Percentiles rank a stretch among this genome's conserved stretches.
Evolutionary conservation across 2,888 invertebrate species (phyloP).

Genomic region (Tiphia femorata): DNA sequence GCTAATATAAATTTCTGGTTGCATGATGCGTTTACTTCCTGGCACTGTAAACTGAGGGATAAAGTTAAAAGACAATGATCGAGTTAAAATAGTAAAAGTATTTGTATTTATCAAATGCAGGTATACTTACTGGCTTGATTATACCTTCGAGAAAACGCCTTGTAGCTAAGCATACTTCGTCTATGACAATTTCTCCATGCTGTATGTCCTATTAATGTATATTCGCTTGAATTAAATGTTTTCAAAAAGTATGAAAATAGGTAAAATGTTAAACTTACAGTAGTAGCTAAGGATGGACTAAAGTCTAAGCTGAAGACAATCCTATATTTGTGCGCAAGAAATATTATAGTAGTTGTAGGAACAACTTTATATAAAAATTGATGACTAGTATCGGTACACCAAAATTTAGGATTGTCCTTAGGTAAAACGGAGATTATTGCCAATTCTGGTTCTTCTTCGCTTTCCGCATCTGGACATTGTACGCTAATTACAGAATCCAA

Average conservation of each 20-base stretch:
- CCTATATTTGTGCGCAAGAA: constrained; percentile 79
- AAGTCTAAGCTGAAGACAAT: constrained; percentile 83
- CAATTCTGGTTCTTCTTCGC: constrained; percentile 72
- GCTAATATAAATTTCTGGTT: constrained; percentile 80
- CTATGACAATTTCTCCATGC: constrained; percentile 74
- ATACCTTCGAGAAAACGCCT: constrained; percentile 73
- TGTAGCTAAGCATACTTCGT: constrained; percentile 73
- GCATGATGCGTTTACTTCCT: constrained; percentile 74
- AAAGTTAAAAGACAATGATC: too few species aligned
- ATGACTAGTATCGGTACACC: constrained; percentile 70
- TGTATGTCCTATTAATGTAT: constrained; percentile 70
- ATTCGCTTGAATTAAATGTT: constrained; percentile 1
- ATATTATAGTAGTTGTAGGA: constrained; percentile 74
- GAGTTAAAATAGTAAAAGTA: not conserved
- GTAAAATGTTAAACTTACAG: constrained; percentile 71
- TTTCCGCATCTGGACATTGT: constrained; percentile 57
- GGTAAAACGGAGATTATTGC: constrained; percentile 77
- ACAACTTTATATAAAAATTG: constrained; percentile 72
- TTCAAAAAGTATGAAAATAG: not conserved
- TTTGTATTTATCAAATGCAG: not conserved
- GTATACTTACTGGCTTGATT: constrained; percentile 71
- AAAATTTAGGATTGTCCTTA: constrained; percentile 68
- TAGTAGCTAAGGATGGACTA: constrained; percentile 81
- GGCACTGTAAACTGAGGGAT: constrained; percentile 76
- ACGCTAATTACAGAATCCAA: constrained; percentile 74